Evolutionary conservation across 1,140 invertebrate genomes (phyloP), one percentile per base, ranked within the genome.

Genomic region (Drosophila melanica): DNA sequence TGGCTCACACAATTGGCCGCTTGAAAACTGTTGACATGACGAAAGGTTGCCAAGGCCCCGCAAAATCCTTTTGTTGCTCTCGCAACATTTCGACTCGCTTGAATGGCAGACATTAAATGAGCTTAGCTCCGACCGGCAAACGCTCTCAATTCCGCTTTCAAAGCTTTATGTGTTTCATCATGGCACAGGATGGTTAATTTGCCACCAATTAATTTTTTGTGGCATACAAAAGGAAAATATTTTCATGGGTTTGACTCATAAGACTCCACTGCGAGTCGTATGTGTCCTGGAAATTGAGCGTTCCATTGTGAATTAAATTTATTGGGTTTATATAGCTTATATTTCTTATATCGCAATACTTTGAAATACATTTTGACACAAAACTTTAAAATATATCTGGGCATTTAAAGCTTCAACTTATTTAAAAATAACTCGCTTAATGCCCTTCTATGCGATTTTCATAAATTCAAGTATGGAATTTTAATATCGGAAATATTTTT

Each of bases 1-100:
- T 79, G 80, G 70, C 53, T 71, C 59, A 50, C 62, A 75, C 60
- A 82, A 82, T 71, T 75, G 63, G 53, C 53, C 69, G 45, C 54
- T 72, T 44, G 14, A 51, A 57, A 71, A 57, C 59, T 51, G 74
- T 47, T 45, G 41, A 45, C 55, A 69, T 60, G 54, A 67, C 73
- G 53, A 67, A 64, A 68, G 68, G 57, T 63, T 76, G 60, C 44
- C 66, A 62, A 27, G 67, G 42, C 14, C 5, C 50, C 27, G 33
- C 35, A 18, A 62, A 23, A 45, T 27, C 48, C 58, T 35, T 41
- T 63, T 63, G 50, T 53, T 53, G 23, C 55, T 63, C n/a, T 51
- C 27, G 9, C 48, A 27, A 51, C 48, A 81, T 77, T 73, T 77
- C n/a, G 51, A 48, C 77, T 75, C 54, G 27, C 55, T 37, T 44